Conservation (phyloP, 2,797 vertebrate species). For the Australoheros facetus region DNA sequence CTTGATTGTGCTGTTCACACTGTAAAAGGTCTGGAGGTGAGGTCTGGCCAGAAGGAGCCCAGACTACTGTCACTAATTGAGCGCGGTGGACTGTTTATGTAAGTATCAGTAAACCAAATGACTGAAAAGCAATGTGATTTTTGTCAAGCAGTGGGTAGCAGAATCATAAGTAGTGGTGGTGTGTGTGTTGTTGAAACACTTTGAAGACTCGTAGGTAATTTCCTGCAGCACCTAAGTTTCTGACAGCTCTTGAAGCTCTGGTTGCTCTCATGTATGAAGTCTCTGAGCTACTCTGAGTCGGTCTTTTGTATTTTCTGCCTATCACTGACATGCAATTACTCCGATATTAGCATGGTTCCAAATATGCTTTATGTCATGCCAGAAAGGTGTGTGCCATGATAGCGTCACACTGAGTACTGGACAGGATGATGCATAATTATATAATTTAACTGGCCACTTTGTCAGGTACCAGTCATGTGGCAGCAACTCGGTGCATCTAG, state of each 20-base stretch:
- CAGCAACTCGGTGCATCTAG: background rate
- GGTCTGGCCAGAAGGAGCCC: slow-evolving; percentile 79
- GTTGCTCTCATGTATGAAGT: background rate
- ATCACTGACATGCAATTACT: background rate
- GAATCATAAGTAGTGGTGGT: background rate
- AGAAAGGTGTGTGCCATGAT: background rate
- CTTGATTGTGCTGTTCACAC: slow-evolving; percentile 83
- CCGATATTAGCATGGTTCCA: background rate
- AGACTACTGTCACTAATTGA: slow-evolving; percentile 83
- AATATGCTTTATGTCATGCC: background rate
- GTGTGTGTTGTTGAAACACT: background rate
- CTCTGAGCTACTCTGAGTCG: background rate
- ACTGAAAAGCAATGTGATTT: slow-evolving; percentile 6
- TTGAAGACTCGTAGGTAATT: background rate
- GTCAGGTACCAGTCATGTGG: background rate
- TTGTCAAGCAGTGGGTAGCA: slow-evolving; percentile 3
- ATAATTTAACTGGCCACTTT: background rate
- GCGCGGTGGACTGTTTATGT: slow-evolving; percentile 82
- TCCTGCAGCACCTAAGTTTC: background rate
- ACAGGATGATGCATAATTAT: background rate
- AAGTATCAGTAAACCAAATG: slow-evolving; percentile 70
- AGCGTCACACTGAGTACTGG: background rate
- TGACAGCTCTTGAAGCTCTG: background rate
- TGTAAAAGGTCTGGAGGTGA: slow-evolving; percentile 81
- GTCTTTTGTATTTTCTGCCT: background rate